Percentiles rank a stretch among this genome's conserved stretches.
Evolutionary conservation across 2,113 vertebrate genomes (phyloP).

Genomic region (Bubo bubo): DNA sequence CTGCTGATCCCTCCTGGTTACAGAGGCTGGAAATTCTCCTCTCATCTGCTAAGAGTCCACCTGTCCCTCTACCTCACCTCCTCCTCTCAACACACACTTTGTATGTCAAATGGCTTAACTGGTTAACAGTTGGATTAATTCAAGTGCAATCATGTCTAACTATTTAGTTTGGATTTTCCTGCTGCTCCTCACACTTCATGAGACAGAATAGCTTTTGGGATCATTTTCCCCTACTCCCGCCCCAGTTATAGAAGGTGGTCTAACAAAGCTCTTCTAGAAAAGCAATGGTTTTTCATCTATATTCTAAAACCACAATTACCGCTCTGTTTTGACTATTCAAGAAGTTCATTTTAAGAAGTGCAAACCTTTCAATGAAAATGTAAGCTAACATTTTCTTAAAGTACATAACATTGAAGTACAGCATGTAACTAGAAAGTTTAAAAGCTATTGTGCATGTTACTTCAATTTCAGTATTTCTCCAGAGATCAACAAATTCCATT

Average conservation of each 20-base stretch:
- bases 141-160: not conserved
- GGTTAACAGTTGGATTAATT: not conserved
- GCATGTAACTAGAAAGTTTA: not conserved
- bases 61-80: not conserved
- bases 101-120: not conserved
- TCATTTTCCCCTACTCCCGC: not conserved
- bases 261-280: not conserved
- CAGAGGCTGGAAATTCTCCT: not conserved
- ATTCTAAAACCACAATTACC: not conserved
- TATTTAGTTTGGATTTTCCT: not conserved
- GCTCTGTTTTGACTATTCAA: not conserved
- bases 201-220: not conserved
- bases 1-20: not conserved
- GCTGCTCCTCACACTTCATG: not conserved
- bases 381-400: not conserved
- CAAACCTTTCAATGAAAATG: not conserved
- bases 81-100: not conserved
- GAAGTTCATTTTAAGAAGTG: not conserved
- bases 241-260: not conserved
- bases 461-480: not conserved
- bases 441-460: not conserved
- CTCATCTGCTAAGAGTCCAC: not conserved
- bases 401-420: not conserved
- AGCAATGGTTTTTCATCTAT: not conserved
- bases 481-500: not conserved